Evolutionary conservation across 2,797 vertebrate species (phyloP).

Genomic region (Leuciscus waleckii): DNA sequence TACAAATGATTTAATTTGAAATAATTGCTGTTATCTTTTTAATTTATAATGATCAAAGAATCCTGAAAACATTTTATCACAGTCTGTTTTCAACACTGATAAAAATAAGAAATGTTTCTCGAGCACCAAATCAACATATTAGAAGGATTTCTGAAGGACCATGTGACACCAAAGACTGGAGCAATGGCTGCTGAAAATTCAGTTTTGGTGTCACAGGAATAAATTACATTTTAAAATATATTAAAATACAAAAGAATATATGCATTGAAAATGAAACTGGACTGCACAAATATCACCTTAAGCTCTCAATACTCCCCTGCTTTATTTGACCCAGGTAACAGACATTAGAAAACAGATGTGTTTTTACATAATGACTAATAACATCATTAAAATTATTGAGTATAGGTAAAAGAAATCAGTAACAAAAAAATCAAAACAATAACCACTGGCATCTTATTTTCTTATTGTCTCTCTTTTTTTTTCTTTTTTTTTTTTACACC

Average conservation of each 20-base stretch:
- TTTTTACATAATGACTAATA: not conserved
- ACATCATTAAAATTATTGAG: not conserved
- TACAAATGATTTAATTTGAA: not conserved
- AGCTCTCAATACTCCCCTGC: not conserved
- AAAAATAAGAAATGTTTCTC: not conserved
- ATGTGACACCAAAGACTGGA: too few species aligned
- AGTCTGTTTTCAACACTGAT: too few species aligned
- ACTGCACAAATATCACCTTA: constrained; percentile 21
- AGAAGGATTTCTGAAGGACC: not conserved
- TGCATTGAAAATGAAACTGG: not conserved
- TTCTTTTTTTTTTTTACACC: not conserved
- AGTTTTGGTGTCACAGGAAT: not conserved
- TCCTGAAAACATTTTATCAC: too few species aligned
- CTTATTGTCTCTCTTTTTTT: constrained; percentile 10
- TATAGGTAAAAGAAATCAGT: not conserved
- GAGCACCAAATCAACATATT: not conserved
- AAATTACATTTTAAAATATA: not conserved
- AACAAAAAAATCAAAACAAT: not conserved
- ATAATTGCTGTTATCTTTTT: not conserved
- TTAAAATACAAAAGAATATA: not conserved
- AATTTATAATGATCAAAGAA: not conserved
- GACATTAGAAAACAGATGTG: not conserved
- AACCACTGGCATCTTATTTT: not conserved
- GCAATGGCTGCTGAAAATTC: not conserved
- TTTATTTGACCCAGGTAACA: not conserved